phyloP scores from a whole-genome alignment of 2,113 vertebrate species.

The human (Homo sapiens) region GRCh38 chr1:154972501-154973000 shows the following conservation, averaged over 20 bases:
- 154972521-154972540: neutral
- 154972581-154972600: neutral
- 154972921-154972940: neutral
- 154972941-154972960: neutral
- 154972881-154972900: neutral
- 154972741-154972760: constrained; percentile 45
- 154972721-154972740: neutral
- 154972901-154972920: neutral
- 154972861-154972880: neutral
- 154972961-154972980: neutral
- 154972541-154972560: neutral
- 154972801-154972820: constrained; percentile 74
- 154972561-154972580: neutral
- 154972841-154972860: constrained; percentile 56
- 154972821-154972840: constrained; percentile 27
- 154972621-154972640: constrained; percentile 14
- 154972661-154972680: neutral
- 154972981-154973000: neutral
- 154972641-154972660: neutral
- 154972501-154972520: neutral
- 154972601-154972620: neutral
- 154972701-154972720: neutral
- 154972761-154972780: constrained; percentile 33
- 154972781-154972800: constrained; percentile 76
- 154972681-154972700: neutral